phyloP scores from a whole-genome alignment of 2,888 invertebrate genomes.

The Drosophila picticornis region DNA sequence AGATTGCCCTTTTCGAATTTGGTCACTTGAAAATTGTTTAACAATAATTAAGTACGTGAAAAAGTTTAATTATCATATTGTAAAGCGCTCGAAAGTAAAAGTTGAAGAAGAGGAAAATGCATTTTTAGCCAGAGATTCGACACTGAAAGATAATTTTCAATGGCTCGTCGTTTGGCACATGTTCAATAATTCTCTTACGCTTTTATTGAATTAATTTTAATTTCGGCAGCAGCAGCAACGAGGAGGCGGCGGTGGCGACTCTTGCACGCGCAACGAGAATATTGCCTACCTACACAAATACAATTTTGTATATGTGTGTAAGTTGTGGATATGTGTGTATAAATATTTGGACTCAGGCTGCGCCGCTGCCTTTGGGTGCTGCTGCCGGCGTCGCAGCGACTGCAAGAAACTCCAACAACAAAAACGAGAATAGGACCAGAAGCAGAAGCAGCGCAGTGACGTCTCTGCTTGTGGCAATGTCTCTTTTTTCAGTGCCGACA shows the following conservation, averaged over 20 bases:
- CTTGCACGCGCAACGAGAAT: conserved; percentile 32
- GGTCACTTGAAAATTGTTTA: conserved; percentile 18
- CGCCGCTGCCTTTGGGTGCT: conserved; percentile 3
- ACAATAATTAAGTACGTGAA: conserved; percentile 18
- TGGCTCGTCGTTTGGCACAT: conserved; percentile 38
- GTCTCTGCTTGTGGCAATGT: conserved; percentile 51
- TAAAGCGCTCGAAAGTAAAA: conserved; percentile 45
- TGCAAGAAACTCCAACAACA: conserved; percentile 44
- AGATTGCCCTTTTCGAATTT: not conserved
- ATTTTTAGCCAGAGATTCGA: conserved; percentile 12
- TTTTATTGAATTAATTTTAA: conserved; percentile 63
- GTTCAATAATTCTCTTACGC: conserved; percentile 54
- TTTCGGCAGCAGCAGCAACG: conserved; percentile 34
- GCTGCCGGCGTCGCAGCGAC: conserved; percentile 18
- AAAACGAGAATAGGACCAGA: conserved; percentile 18
- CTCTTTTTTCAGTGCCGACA: conserved; percentile 56
- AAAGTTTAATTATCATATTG: conserved; percentile 22
- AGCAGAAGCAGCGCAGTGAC: conserved; percentile 19
- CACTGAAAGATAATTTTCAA: conserved; percentile 29
- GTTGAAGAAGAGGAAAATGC: conserved; percentile 11
- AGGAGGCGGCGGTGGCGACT: conserved; percentile 12
- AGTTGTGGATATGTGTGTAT: not conserved
- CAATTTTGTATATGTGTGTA: not conserved
- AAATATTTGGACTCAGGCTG: conserved; percentile 15
- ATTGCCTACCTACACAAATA: conserved; percentile 1